These are phyloP conservation scores for Drosophila eugracilis DNA, from an alignment of 1,140 invertebrate genomes.

Conservation along the genomic window DNA sequence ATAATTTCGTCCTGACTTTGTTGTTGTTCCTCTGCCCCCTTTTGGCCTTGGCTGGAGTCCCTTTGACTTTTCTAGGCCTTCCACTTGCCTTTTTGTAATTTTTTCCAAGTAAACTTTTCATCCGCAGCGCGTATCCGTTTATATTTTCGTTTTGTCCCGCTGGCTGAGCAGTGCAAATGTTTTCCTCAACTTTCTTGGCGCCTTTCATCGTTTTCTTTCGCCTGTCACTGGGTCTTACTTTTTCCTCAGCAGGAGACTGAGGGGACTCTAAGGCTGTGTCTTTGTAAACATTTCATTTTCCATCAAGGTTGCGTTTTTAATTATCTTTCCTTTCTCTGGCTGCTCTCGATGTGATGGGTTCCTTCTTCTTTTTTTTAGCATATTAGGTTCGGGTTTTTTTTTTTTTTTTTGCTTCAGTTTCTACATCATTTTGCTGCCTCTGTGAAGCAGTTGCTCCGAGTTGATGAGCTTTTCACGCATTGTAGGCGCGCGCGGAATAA, in stretches of 20 bases:
- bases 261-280: conserved; percentile 41
- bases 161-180: conserved; percentile 67
- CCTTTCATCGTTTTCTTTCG: conserved; percentile 65
- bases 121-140: conserved; percentile 76
- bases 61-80: conserved; percentile 16
- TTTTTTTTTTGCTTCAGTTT: conserved; percentile 48
- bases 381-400: conserved; percentile 66
- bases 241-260: conserved; percentile 18
- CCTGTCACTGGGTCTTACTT: conserved; percentile 61
- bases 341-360: conserved; percentile 61
- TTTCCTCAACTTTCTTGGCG: conserved; percentile 45
- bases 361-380: conserved; percentile 55
- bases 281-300: conserved; percentile 83
- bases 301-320: conserved; percentile 84
- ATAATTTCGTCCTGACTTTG: conserved; percentile 66
- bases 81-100: conserved; percentile 8
- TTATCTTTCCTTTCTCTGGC: conserved; percentile 81
- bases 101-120: conserved; percentile 76
- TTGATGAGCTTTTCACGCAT: conserved; percentile 81
- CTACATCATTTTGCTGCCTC: conserved; percentile 71
- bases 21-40: conserved; percentile 11
- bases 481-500: conserved; percentile 70
- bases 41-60: conserved; percentile 2
- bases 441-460: conserved; percentile 40
- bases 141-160: conserved; percentile 69